phyloP scores from a whole-genome alignment of 2,113 vertebrate species.

The Okapia johnstoni region DNA sequence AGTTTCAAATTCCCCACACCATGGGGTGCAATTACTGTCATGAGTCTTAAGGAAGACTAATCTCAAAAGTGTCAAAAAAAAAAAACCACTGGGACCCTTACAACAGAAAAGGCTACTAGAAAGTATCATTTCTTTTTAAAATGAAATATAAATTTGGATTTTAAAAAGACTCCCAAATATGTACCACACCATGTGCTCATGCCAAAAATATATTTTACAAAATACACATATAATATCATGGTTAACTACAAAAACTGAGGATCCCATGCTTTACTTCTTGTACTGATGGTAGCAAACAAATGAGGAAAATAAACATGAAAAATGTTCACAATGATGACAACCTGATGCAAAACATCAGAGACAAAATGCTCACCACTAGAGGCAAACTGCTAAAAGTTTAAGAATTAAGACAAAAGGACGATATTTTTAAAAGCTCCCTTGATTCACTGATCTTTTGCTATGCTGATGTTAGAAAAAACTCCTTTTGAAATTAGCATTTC shows the following conservation, averaged over 20 bases:
- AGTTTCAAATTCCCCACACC: background rate
- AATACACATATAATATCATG: background rate
- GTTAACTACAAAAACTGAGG: background rate
- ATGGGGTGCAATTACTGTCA: background rate
- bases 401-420: background rate
- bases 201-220: background rate
- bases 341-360: background rate
- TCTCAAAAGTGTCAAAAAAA: background rate
- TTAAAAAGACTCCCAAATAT: background rate
- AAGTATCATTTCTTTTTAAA: background rate
- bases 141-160: background rate
- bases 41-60: background rate
- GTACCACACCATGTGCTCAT: background rate
- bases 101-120: background rate
- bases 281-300: background rate
- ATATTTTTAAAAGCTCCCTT: background rate
- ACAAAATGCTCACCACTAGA: background rate
- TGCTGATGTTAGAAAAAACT: background rate
- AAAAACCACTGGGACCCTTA: background rate
- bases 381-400: background rate
- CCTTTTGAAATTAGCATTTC: background rate
- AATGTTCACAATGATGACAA: background rate
- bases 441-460: background rate
- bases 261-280: background rate
- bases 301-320: background rate